Evolutionary conservation across 2,113 vertebrate species (phyloP).

Genomic region (Centropus unirufus): DNA sequence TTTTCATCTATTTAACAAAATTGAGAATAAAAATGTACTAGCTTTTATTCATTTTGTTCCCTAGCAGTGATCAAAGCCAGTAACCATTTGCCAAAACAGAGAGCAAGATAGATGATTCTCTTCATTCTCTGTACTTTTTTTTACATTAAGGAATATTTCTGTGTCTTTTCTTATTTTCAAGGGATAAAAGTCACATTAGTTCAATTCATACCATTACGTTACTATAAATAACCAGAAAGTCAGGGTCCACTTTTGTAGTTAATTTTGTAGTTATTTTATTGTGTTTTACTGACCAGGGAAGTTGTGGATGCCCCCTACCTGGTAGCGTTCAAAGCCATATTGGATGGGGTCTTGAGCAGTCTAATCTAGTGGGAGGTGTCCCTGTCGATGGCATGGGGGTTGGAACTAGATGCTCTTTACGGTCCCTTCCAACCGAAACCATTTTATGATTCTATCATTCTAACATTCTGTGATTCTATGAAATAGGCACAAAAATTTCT

Average conservation of each 20-base stretch:
- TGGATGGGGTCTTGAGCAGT: no score
- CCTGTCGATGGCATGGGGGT: no score
- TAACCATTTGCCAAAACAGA: background rate
- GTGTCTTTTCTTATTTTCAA: background rate
- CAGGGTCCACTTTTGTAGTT: background rate
- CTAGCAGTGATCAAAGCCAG: conserved; percentile 5
- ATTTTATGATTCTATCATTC: no score
- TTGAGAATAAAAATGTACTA: background rate
- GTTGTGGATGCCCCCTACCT: no score
- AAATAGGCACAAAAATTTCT: background rate
- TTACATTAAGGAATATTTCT: background rate
- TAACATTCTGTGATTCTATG: no score
- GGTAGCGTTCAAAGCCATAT: no score
- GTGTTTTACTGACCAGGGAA: background rate
- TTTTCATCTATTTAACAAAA: conserved; percentile 30
- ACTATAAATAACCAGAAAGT: background rate
- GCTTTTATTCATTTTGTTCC: background rate
- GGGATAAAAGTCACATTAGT: background rate
- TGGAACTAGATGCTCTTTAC: no score
- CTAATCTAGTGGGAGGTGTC: no score
- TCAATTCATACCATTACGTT: background rate
- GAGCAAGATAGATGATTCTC: background rate
- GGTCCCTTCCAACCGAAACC: no score
- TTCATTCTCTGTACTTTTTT: background rate
- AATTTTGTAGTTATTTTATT: background rate